Base-by-base conservation (phyloP, 2,797 vertebrate species). In the Zenarchopterus dispar region DNA sequence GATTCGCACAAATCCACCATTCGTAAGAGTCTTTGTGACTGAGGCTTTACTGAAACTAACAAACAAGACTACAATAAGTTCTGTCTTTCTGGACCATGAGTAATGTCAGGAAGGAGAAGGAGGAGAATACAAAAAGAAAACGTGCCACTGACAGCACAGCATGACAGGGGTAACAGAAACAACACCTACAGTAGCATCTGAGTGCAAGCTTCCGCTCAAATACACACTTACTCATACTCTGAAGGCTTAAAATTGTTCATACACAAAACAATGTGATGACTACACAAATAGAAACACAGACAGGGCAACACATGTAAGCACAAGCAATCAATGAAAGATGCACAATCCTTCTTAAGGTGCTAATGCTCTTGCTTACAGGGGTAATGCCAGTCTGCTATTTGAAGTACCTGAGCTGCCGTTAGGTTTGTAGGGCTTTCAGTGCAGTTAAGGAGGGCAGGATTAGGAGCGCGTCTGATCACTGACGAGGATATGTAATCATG, bases 261-360 rank as follows among this genome's bases (percentile, higher is more conserved):
- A 19, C 17, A 22, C 21, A 58, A 13, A 31, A 48, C 2, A 47
- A 42, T 33, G 46, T 23, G 44, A 56, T 6, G 3, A n/a, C 13
- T 2, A 15, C 17, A 22, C 21, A 33, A 18, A 58, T 43, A 65
- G 15, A 23, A 21, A 50, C 13, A 61, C 28, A 44, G 17, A 50
- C 28, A 19, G 31, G n/a, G 8, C 17, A 33, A 17, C 23, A 41
- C 28, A 17, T 31, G 45, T 22, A 74, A 53, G 56, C 47, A 62
- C 59, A 51, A 74, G 43, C 43, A 84, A 81, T 80, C 65, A 80
- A 73, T 80, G 49, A 51, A 68, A 76, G 66, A 84, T 56, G 47
- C 31, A 55, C 73, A 81, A 77, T 82, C 79, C 16, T 0, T 51
- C 58, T 82, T 59, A 68, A 41, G 53, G 77, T 56, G 46, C 69